Conservation (phyloP, 2,888 invertebrate species). For the Callyntrura sp. region DNA sequence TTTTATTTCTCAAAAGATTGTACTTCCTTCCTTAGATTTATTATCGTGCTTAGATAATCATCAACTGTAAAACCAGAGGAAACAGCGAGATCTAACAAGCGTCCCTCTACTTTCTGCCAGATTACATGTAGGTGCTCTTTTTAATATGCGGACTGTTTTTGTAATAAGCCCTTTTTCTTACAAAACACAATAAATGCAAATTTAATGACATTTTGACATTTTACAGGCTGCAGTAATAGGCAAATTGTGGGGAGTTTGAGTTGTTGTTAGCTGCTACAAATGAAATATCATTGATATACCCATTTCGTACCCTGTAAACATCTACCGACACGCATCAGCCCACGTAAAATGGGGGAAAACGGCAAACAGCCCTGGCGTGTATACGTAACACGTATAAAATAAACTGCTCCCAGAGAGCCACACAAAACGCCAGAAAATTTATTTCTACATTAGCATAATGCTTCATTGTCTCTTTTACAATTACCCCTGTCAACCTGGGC, state of each 20-base stretch:
- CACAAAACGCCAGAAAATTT: constrained; percentile 27
- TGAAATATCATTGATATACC: neutral
- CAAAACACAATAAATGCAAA: constrained; percentile 63
- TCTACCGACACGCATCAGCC: neutral
- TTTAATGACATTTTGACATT: constrained; percentile 71
- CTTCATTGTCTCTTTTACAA: constrained; percentile 37
- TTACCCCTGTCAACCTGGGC: constrained; percentile 58
- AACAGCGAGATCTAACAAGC: neutral
- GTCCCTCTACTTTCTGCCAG: neutral
- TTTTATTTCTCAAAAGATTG: neutral
- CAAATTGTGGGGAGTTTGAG: constrained; percentile 38
- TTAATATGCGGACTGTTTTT: no score
- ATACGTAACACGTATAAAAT: no score
- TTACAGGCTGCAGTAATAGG: constrained; percentile 46
- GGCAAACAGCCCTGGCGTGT: no score
- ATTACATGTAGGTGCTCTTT: neutral
- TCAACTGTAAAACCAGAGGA: constrained; percentile 38
- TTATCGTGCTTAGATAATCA: constrained; percentile 46
- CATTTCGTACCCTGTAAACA: neutral
- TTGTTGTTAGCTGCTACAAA: no score
- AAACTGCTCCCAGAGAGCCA: no score
- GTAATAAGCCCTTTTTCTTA: no score
- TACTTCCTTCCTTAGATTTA: constrained; percentile 31
- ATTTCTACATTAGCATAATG: constrained; percentile 61
- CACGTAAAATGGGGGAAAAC: no score